Conservation (phyloP, 2,888 invertebrate species). For the Drosophila glabriapex region DNA sequence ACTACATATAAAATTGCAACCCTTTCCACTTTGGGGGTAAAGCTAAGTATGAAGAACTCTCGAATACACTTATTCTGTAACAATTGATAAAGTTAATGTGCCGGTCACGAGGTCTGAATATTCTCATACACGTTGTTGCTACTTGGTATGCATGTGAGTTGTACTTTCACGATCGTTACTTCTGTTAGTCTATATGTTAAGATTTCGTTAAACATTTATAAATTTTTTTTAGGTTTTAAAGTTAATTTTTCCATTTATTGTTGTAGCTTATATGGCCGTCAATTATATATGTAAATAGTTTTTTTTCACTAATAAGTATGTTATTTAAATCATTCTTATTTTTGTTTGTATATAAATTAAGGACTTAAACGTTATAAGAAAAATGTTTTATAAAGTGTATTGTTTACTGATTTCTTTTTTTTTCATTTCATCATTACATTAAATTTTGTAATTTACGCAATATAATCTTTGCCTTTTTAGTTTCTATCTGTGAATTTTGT, state of each 20-base stretch:
- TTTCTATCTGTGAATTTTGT: constrained; percentile 63
- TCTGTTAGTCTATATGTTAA: constrained; percentile 75
- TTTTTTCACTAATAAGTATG: constrained; percentile 73
- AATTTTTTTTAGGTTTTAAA: constrained; percentile 75
- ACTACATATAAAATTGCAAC: constrained; percentile 37
- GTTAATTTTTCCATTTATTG: constrained; percentile 82
- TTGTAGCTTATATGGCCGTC: constrained; percentile 84
- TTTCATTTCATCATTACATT: constrained; percentile 58
- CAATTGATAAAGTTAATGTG: constrained; percentile 38
- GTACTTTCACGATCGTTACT: constrained; percentile 65
- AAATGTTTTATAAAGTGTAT: constrained; percentile 83
- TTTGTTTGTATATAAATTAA: constrained; percentile 85
- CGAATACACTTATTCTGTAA: constrained; percentile 32
- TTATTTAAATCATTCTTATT: constrained; percentile 78
- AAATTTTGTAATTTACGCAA: constrained; percentile 60
- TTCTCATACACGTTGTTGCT: constrained; percentile 40
- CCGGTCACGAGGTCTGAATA: constrained; percentile 23
- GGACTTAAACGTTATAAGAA: constrained; percentile 85
- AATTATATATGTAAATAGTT: constrained; percentile 80
- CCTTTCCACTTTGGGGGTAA: constrained; percentile 19
- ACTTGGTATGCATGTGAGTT: constrained; percentile 50
- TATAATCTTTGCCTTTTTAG: constrained; percentile 51
- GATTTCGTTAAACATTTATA: constrained; percentile 78
- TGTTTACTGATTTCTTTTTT: constrained; percentile 56
- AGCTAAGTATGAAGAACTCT: constrained; percentile 31